A percentile compares a stretch with the other conserved stretches of the same genome.
These are phyloP conservation scores for Diadromus collaris DNA, from an alignment of 2,888 invertebrate genomes.

Conservation along the genomic window DNA sequence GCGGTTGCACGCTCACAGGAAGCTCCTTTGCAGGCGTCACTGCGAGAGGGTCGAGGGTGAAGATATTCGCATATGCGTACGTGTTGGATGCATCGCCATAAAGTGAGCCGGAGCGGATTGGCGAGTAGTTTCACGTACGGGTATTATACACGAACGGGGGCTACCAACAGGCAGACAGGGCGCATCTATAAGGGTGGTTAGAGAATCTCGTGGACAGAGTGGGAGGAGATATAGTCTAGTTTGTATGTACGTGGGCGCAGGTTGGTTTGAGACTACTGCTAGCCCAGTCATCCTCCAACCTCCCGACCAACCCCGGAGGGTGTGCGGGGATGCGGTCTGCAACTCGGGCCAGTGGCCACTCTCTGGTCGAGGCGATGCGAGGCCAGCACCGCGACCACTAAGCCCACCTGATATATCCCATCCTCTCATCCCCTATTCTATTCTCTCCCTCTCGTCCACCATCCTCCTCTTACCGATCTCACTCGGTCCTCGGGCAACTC, in stretches of 20 bases:
- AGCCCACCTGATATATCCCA: slow-evolving; percentile 78
- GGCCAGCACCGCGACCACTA: slow-evolving; percentile 76
- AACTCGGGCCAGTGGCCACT: slow-evolving; percentile 74
- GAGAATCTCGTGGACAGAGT: slow-evolving; percentile 48
- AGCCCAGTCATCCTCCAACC: slow-evolving; percentile 40
- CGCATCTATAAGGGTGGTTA: slow-evolving; percentile 55
- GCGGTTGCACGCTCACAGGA: slow-evolving; percentile 33
- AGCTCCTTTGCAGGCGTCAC: slow-evolving; percentile 52
- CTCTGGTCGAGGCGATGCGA: slow-evolving; percentile 77
- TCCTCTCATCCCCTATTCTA: slow-evolving; percentile 60
- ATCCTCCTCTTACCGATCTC: slow-evolving; percentile 52
- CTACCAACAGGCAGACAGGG: slow-evolving; percentile 49
- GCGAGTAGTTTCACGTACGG: slow-evolving; percentile 45
- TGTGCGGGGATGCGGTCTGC: slow-evolving; percentile 66
- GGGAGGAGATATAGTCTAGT: slow-evolving; percentile 31
- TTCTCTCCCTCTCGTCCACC: slow-evolving; percentile 25
- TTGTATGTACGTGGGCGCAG: slow-evolving; percentile 30
- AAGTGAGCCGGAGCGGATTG: slow-evolving; percentile 39
- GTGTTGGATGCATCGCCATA: slow-evolving; percentile 47
- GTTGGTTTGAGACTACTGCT: slow-evolving; percentile 45
- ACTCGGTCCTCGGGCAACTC: slow-evolving; percentile 57
- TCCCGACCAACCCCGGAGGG: slow-evolving; percentile 45
- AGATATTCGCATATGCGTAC: slow-evolving; percentile 29
- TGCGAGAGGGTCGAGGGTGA: slow-evolving; percentile 20
- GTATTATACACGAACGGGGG: slow-evolving; percentile 12